phyloP scores from a whole-genome alignment of 2,888 invertebrate species.

The Melieria picta region DNA sequence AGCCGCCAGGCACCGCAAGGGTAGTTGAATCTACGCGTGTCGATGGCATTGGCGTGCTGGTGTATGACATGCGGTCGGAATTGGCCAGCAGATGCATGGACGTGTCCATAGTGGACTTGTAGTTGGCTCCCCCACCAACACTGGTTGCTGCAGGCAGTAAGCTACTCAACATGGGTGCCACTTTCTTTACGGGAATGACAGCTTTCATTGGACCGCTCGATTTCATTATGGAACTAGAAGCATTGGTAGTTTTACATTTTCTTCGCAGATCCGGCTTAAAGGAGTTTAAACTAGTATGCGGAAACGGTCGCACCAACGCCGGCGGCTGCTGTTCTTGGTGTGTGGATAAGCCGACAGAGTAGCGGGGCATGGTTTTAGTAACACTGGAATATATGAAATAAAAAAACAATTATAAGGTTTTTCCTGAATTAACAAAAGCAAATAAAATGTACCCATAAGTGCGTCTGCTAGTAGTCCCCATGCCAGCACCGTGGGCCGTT shows the following conservation, averaged over 20 bases:
- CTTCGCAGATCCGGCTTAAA: constrained; percentile 44
- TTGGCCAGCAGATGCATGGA: constrained; percentile 35
- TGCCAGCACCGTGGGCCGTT: constrained; percentile 33
- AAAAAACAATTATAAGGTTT: not conserved
- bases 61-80: constrained; percentile 38
- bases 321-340: constrained; percentile 45
- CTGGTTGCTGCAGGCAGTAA: constrained; percentile 42
- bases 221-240: constrained; percentile 48
- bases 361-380: constrained; percentile 22
- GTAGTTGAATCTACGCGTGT: constrained; percentile 11
- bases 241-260: constrained; percentile 43
- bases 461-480: constrained; percentile 17
- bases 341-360: constrained; percentile 40
- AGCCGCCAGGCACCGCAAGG: constrained; percentile 35
- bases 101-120: constrained; percentile 17
- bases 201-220: constrained; percentile 51
- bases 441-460: constrained; percentile 31
- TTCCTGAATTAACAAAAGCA: not conserved
- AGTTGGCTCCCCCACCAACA: not conserved
- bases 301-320: constrained; percentile 38
- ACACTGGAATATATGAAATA: not conserved
- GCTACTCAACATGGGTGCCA: constrained; percentile 48
- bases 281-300: constrained; percentile 42
- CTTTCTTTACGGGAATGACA: constrained; percentile 52
- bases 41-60: constrained; percentile 46